Percentiles rank a stretch among this genome's conserved stretches.
Conservation (phyloP, 64 coral and sea anemone species). For the Dendrophyllia cribrosa region DNA sequence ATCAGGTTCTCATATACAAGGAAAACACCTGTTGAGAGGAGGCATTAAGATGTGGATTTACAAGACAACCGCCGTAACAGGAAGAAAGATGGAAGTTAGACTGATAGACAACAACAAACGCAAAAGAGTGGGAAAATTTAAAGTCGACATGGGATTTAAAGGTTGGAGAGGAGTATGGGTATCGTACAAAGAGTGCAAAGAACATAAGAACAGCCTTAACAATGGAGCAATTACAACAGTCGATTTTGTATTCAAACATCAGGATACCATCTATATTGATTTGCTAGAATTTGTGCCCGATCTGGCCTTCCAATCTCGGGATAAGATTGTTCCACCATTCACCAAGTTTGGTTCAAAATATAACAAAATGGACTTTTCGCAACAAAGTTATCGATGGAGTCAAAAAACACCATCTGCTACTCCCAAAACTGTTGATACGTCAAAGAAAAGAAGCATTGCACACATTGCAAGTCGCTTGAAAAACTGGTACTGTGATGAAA, state of each 20-base stretch:
- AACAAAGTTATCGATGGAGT: constrained; percentile 3
- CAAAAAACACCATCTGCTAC: not conserved
- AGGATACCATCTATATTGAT: constrained; percentile 38
- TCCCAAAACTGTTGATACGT: not conserved
- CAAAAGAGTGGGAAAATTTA: not conserved
- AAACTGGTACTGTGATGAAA: too few relatives aligned
- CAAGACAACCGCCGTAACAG: not conserved
- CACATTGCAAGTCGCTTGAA: too few relatives aligned
- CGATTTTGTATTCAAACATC: not conserved
- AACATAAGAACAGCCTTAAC: not conserved
- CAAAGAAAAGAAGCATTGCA: not conserved
- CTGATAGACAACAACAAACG: not conserved
- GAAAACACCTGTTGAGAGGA: not conserved
- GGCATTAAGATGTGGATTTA: constrained; percentile 52
- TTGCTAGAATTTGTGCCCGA: not conserved
- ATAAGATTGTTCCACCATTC: constrained; percentile 36
- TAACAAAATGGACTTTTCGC: constrained; percentile 13
- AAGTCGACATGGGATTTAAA: not conserved
- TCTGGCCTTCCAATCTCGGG: not conserved
- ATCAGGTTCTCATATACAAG: not conserved
- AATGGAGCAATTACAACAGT: not conserved
- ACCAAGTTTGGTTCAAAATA: constrained; percentile 8
- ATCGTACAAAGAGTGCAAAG: constrained; percentile 1
- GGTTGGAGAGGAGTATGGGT: constrained; percentile 64
- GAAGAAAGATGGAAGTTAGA: constrained; percentile 13